Conservation (phyloP, 2,113 vertebrate genomes). For the Verasper variegatus region DNA sequence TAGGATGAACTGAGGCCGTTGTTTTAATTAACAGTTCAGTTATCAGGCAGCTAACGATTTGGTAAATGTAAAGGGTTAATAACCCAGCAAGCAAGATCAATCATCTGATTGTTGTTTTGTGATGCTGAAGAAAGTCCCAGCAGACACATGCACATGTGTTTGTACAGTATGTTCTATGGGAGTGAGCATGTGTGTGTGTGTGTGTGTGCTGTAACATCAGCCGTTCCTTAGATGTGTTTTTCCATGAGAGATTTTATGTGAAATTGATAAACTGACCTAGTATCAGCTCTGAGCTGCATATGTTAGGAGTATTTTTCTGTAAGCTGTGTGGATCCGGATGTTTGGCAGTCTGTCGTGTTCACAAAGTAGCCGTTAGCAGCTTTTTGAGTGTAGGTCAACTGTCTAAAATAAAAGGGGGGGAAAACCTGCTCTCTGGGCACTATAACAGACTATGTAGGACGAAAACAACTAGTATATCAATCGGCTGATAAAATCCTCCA, state of each 20-base stretch:
- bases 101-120: constrained; percentile 60
- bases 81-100: constrained; percentile 53
- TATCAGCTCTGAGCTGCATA: constrained; percentile 14
- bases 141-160: background rate
- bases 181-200: background rate
- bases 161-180: background rate
- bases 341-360: constrained; percentile 16
- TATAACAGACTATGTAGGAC: background rate
- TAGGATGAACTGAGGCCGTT: constrained; percentile 39
- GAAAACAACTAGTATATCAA: too few relatives aligned
- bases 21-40: constrained; percentile 68
- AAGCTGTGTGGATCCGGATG: constrained; percentile 13
- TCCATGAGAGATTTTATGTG: background rate
- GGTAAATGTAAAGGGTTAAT: constrained; percentile 63
- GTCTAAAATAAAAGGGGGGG: background rate
- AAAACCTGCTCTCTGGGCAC: background rate
- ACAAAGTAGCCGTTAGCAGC: constrained; percentile 34
- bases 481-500: too few relatives aligned
- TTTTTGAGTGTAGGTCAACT: constrained; percentile 25
- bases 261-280: constrained; percentile 11
- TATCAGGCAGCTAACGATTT: constrained; percentile 54
- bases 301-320: background rate
- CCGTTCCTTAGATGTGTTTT: constrained; percentile 2
- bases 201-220: background rate
- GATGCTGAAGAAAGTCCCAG: constrained; percentile 32